Percentiles rank a stretch among this genome's conserved stretches.
phyloP scores from a whole-genome alignment of 2,888 invertebrate species.

The Hypomecis punctinalis region DNA sequence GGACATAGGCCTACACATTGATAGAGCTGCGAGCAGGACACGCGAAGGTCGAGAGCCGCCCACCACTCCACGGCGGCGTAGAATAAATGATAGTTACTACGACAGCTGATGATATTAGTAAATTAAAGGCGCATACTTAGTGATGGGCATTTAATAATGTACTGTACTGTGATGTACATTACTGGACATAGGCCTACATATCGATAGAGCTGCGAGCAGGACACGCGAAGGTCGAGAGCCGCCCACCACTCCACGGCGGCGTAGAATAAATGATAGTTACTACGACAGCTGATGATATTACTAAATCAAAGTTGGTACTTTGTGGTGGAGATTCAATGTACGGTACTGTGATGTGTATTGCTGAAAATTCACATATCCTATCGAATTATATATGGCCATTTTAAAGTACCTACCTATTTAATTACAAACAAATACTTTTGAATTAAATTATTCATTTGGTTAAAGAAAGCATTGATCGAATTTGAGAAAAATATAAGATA shows the following conservation, averaged over 20 bases:
- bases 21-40: slow-evolving; percentile 58
- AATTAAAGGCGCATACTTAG: no score
- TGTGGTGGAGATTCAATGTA: neutral
- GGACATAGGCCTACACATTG: slow-evolving; percentile 14
- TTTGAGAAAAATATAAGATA: no score
- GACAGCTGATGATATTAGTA: no score
- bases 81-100: no score
- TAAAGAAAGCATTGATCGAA: no score
- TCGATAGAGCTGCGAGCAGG: slow-evolving; percentile 54
- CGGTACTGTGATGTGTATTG: neutral
- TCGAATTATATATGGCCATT: no score
- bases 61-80: slow-evolving; percentile 31
- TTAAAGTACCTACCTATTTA: no score
- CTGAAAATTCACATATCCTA: no score
- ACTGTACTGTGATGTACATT: no score
- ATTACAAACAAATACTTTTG: no score
- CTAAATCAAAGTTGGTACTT: neutral
- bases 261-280: slow-evolving; percentile 3
- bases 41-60: slow-evolving; percentile 66
- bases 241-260: slow-evolving; percentile 48
- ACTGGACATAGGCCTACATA: slow-evolving; percentile 3
- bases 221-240: slow-evolving; percentile 66
- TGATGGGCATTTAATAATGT: no score
- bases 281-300: neutral
- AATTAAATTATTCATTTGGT: no score